These are phyloP conservation scores for Megathymus violae DNA, from an alignment of 1,140 invertebrate species.

Conservation along the genomic window DNA sequence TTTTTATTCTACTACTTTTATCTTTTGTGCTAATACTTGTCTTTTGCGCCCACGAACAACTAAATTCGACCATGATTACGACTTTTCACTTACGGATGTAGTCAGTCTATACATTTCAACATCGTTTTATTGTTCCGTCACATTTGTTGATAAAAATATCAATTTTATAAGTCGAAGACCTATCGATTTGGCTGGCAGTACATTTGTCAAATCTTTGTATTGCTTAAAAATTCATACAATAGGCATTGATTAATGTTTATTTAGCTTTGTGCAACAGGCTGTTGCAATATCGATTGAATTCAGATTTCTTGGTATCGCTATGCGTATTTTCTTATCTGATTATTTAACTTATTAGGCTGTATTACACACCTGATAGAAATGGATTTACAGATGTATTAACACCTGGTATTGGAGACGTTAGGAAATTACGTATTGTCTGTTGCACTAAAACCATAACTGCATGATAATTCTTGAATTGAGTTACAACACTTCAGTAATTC, in stretches of 20 bases:
- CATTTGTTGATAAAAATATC: slow-evolving; percentile 40
- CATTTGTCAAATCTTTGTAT: slow-evolving; percentile 39
- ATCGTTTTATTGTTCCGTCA: slow-evolving; percentile 46
- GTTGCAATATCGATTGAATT: neutral
- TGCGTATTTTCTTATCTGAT: too few relatives aligned
- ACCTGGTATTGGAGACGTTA: too few relatives aligned
- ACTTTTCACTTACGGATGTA: neutral
- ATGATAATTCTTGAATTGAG: too few relatives aligned
- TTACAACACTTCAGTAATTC: too few relatives aligned
- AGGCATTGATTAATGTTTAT: slow-evolving; percentile 17
- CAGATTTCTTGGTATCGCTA: neutral
- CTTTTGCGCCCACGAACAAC: neutral
- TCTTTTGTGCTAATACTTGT: neutral
- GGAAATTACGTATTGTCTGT: too few relatives aligned
- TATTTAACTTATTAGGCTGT: too few relatives aligned
- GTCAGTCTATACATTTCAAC: slow-evolving; percentile 4
- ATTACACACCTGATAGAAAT: too few relatives aligned
- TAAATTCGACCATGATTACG: neutral
- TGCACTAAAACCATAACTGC: too few relatives aligned
- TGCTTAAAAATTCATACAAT: slow-evolving; percentile 14
- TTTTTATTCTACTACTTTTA: too few relatives aligned
- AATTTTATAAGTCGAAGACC: slow-evolving; percentile 37
- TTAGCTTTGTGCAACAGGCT: slow-evolving; percentile 1
- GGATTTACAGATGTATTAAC: too few relatives aligned
- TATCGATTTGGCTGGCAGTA: slow-evolving; percentile 25